Conservation (phyloP, 2,113 vertebrate species). For the Seriola aureovittata region DNA sequence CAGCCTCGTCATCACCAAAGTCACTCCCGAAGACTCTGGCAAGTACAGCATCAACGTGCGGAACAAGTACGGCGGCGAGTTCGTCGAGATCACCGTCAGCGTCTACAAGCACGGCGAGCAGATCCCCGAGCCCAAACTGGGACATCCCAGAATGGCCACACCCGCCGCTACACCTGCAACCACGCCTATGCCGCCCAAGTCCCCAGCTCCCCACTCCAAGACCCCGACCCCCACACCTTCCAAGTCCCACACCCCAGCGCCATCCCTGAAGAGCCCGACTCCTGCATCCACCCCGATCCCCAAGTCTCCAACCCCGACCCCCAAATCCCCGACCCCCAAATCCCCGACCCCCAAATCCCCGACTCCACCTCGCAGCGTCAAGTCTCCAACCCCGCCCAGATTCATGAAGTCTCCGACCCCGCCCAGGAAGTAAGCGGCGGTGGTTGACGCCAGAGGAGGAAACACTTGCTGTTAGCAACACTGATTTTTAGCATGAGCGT, state of each 20-base stretch:
- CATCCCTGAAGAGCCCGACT: constrained; percentile 73
- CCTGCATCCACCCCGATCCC: constrained; percentile 69
- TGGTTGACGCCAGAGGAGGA: constrained; percentile 1
- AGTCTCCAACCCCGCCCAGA: constrained; percentile 47
- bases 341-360: constrained; percentile 37
- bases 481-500: constrained; percentile 64
- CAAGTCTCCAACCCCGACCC: constrained; percentile 56
- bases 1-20: constrained; percentile 91
- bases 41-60: constrained; percentile 97
- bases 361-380: constrained; percentile 42
- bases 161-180: constrained; percentile 47
- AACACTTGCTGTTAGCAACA: background rate
- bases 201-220: constrained; percentile 71
- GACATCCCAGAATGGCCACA: constrained; percentile 82
- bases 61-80: constrained; percentile 98
- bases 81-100: constrained; percentile 96
- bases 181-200: constrained; percentile 66
- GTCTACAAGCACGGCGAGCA: constrained; percentile 95
- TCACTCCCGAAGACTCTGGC: constrained; percentile 94
- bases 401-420: constrained; percentile 40
- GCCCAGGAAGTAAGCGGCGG: constrained; percentile 73
- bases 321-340: constrained; percentile 15
- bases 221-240: constrained; percentile 69
- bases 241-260: constrained; percentile 76
- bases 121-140: constrained; percentile 88